A percentile compares a stretch with the other conserved stretches of the same genome.
Conservation (phyloP, 2,888 invertebrate genomes). For the Philhelius pedissequus region DNA sequence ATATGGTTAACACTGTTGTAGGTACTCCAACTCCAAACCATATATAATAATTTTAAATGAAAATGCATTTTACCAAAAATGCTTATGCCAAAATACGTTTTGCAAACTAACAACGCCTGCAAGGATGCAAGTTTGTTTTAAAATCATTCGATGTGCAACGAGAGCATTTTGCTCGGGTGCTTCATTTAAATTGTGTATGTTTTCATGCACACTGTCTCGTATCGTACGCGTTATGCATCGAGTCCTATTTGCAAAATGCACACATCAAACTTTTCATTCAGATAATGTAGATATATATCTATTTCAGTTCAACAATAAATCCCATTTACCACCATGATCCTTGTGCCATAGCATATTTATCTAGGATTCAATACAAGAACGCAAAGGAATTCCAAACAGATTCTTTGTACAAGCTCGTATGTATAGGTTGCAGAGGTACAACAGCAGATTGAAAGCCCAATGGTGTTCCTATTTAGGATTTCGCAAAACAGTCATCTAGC, state of each 20-base stretch:
- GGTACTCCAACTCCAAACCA: no score
- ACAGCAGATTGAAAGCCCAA: background rate
- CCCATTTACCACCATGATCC: background rate
- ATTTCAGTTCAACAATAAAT: background rate
- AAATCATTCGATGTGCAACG: background rate
- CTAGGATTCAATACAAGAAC: background rate
- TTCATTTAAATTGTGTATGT: conserved; percentile 6
- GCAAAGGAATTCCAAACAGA: background rate
- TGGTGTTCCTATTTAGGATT: background rate
- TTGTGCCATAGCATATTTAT: background rate
- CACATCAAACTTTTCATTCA: background rate
- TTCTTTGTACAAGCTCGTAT: no score
- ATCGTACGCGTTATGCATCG: background rate
- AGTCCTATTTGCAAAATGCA: background rate
- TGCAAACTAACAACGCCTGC: background rate
- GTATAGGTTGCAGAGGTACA: no score
- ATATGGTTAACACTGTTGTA: no score
- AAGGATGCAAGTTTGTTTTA: conserved; percentile 9
- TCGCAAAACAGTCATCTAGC: background rate
- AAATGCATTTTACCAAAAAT: no score
- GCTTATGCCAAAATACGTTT: no score
- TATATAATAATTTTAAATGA: no score
- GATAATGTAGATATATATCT: no score
- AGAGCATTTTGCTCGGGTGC: conserved; percentile 10
- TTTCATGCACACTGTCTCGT: background rate